Evolutionary conservation across 2,888 invertebrate genomes (phyloP), one percentile per base, ranked within the genome.

Genomic region (Cheilosia variabilis): DNA sequence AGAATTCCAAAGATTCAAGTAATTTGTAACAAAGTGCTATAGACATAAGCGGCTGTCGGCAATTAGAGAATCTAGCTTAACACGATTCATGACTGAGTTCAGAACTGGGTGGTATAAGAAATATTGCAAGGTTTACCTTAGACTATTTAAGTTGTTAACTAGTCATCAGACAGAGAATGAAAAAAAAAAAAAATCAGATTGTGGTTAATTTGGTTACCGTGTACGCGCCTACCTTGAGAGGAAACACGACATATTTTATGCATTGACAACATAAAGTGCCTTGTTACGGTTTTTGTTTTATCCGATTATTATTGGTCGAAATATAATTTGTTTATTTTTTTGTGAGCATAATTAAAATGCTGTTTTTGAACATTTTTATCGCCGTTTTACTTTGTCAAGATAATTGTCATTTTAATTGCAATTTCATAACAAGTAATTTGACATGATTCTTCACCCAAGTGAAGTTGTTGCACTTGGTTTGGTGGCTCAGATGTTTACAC

Each of bases 241-340:
- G 17, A n/a, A 77, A 77, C 62, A 77, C 53, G 58, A 66, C 47
- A 62, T 77, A 55, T 60, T 77, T 82, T 72, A 82, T 82, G 65
- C 53, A 72, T 82, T 62, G 62, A 27, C 60, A 24, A 65, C 31
- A 52, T 13, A 37, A 22, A 45, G 19, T 58, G 2, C 31, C 60
- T 52, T 66, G 47, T 55, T 50, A 43, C 17, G 17, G 41, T 17
- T 77, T 47, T 52, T 75, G 63, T 43, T 37, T 37, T 52, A 65
- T 19, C 50, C 15, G 57, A 58, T 41, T 58, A 22, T 50, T 58
- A 50, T 7, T 75, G 24, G 52, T 37, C n/a, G 19, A 19, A 19
- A 13, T 22, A 53, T 34, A 55, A 37, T 63, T 63, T 57, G 37
- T 62, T 65, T 47, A 37, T 37, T 24, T 27, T 24, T 31, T 22